Base-by-base conservation (phyloP, 2,113 vertebrate genomes). In the Proterorhinus semilunaris region DNA sequence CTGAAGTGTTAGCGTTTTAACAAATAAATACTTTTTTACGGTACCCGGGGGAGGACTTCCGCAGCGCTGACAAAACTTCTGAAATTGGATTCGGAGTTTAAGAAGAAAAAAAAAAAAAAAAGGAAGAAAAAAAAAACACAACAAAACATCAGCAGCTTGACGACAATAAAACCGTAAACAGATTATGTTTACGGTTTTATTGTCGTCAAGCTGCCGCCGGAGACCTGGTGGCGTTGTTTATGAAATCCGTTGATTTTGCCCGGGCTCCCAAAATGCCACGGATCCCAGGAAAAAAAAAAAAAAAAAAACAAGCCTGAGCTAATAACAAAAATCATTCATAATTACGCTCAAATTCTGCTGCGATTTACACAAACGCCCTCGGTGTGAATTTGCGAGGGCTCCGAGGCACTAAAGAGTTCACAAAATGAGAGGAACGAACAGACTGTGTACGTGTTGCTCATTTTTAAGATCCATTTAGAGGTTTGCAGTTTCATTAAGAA, bases 321-420 rank as follows among this genome's bases (percentile, higher is more conserved):
- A 75, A 74, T 62, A 77, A 77, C 79, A 66, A 54, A 57, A 66
- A 83, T 82, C 69, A 47, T 73, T 81, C 81, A 68, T 7, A 68
- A 85, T 85, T 82, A 84, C 65, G 42, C 51, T 69, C 65, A 57
- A 53, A 70, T 76, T 15, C 51, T 69, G 53, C 6, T 76, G 43
- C 65, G 68, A 16, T 83, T 62, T 47, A 44, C 62, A 51, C 73
- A 79, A 36, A 36, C 27, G 27, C 27, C 27, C 27, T 36, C 76
- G 69, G 61, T 64, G 79, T 79, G 80, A 83, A 63, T 78, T 78
- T 74, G 42, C 1, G 1, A 53, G 68, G 72, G 69, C 72, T 72
- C 0, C 8, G 51, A 53, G 77, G 71, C 49, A 1, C 53, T 74
- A 68, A 75, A 69, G 67, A 61, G 83, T 85, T 83, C 75, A 87